These are phyloP conservation scores for Oikopleura albicans DNA, from an alignment of 23 tunicate species.

Conservation along the genomic window DNA sequence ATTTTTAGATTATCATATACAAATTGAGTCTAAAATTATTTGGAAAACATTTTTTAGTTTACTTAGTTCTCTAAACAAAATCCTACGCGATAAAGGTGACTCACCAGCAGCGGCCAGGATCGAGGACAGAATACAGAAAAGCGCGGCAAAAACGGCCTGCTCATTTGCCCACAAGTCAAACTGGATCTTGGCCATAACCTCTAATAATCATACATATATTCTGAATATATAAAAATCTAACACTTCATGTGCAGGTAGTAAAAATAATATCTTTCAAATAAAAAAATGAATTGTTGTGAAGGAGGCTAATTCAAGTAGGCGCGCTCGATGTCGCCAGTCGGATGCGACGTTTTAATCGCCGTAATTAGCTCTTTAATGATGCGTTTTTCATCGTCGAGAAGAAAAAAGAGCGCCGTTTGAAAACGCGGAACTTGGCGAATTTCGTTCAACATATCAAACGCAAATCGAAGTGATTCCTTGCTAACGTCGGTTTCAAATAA, in stretches of 20 bases:
- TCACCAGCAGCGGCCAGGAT: background rate
- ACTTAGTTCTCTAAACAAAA: too few relatives aligned
- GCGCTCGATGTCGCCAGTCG: background rate
- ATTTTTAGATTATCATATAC: too few relatives aligned
- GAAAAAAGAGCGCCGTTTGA: background rate
- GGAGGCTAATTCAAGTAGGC: background rate
- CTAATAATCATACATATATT: too few relatives aligned
- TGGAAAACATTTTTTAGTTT: too few relatives aligned
- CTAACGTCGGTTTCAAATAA: too few relatives aligned
- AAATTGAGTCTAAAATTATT: too few relatives aligned
- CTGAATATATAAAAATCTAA: background rate
- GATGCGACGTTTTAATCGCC: background rate
- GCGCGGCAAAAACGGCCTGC: background rate
- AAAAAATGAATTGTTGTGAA: background rate
- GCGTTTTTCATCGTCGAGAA: background rate
- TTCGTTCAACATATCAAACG: background rate
- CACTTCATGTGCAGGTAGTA: background rate
- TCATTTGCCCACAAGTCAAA: constrained; percentile 8
- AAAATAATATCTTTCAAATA: background rate
- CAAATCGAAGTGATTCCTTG: background rate
- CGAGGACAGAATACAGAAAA: background rate
- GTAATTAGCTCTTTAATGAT: background rate
- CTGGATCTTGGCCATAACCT: background rate
- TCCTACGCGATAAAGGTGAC: too few relatives aligned
- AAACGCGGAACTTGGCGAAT: background rate